phyloP scores from a whole-genome alignment of 2,888 invertebrate genomes.

The Lithophane ornitopus region DNA sequence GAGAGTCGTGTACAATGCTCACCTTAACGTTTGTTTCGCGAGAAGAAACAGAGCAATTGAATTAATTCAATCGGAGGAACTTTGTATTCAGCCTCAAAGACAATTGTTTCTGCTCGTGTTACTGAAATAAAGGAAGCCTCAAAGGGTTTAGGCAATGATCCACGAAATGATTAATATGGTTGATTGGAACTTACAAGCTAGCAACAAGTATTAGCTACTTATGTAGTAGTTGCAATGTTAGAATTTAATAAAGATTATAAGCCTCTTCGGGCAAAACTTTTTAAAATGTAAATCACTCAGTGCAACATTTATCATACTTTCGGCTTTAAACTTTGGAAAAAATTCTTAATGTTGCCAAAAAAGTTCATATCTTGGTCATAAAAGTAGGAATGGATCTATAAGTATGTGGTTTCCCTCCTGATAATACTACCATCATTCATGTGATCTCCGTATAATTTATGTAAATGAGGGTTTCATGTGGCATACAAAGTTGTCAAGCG shows the following conservation, averaged over 20 bases:
- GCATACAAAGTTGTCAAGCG: slow-evolving; percentile 48
- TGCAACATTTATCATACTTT: slow-evolving; percentile 35
- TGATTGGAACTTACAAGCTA: slow-evolving; percentile 41
- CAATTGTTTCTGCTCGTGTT: slow-evolving; percentile 85
- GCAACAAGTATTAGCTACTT: slow-evolving; percentile 12
- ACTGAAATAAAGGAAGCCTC: slow-evolving; percentile 82
- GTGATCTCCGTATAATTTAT: slow-evolving; percentile 54
- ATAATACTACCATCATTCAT: slow-evolving; percentile 58
- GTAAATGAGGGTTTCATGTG: slow-evolving; percentile 50
- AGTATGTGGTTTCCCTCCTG: slow-evolving; percentile 36
- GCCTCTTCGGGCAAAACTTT: background rate
- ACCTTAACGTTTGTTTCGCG: slow-evolving; percentile 85
- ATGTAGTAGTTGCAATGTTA: slow-evolving; percentile 2
- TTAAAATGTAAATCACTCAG: slow-evolving; percentile 33
- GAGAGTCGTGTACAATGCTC: slow-evolving; percentile 77
- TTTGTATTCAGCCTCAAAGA: slow-evolving; percentile 85
- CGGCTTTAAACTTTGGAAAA: slow-evolving; percentile 22
- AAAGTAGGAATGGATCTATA: slow-evolving; percentile 26
- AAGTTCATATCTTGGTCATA: slow-evolving; percentile 27
- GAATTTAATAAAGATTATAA: slow-evolving; percentile 9
- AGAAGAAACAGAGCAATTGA: slow-evolving; percentile 86
- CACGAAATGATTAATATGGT: slow-evolving; percentile 75
- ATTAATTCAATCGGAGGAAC: slow-evolving; percentile 89
- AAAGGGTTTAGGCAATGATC: slow-evolving; percentile 81
- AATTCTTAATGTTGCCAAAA: slow-evolving; percentile 37